These are phyloP conservation scores for Pseudomugil gertrudae DNA, from an alignment of 2,797 vertebrate genomes.

Conservation along the genomic window DNA sequence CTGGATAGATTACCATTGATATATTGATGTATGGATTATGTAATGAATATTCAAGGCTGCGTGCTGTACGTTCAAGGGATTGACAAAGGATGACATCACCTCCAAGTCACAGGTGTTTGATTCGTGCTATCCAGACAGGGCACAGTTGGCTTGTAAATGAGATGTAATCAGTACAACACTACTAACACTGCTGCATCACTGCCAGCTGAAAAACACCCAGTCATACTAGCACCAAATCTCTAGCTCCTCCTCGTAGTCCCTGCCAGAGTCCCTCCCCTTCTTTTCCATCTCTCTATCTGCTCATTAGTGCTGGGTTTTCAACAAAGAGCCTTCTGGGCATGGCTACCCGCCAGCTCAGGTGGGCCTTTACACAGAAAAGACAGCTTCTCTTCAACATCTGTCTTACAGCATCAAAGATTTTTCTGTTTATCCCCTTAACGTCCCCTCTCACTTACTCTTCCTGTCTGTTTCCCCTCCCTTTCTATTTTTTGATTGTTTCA, in stretches of 20 bases:
- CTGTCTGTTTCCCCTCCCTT: conserved; percentile 10
- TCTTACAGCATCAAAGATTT: conserved; percentile 73
- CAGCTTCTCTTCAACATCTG: conserved; percentile 76
- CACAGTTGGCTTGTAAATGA: conserved; percentile 53
- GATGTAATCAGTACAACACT: conserved; percentile 61
- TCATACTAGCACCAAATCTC: conserved; percentile 39
- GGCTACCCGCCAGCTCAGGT: conserved; percentile 82
- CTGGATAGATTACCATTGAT: conserved; percentile 58
- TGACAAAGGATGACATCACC: conserved; percentile 60
- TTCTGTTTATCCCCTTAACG: conserved; percentile 71
- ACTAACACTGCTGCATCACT: conserved; percentile 47
- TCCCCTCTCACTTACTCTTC: conserved; percentile 19
- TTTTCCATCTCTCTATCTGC: conserved; percentile 78
- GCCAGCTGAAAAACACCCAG: conserved; percentile 61
- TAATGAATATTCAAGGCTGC: conserved; percentile 65
- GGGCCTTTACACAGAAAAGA: conserved; percentile 78
- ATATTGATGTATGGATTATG: conserved; percentile 51
- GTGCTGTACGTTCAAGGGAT: conserved; percentile 20
- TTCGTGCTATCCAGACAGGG: conserved; percentile 48
- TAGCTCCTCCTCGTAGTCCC: conserved; percentile 40
- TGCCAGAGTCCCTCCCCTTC: conserved; percentile 66
- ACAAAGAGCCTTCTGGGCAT: conserved; percentile 81
- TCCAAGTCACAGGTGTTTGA: conserved; percentile 50
- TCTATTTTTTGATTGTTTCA: conserved; percentile 16
- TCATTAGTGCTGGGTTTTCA: conserved; percentile 86